phyloP scores from a whole-genome alignment of 2,113 vertebrate genomes.

The Chaetodon auriga region DNA sequence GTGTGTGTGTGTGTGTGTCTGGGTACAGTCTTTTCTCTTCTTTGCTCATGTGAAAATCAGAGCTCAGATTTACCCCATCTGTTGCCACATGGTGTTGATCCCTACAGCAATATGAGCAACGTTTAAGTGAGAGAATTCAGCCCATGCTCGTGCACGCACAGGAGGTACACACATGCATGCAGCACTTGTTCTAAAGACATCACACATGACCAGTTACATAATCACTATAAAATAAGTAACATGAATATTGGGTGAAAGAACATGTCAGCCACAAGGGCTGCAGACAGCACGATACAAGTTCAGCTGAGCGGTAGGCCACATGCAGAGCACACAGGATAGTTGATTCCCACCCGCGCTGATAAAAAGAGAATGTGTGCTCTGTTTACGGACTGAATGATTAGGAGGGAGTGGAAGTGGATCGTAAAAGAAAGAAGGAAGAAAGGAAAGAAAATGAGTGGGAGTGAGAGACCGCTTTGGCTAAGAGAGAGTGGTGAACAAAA shows the following conservation, averaged over 20 bases:
- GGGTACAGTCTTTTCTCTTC: conserved; percentile 19
- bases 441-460: conserved; percentile 6
- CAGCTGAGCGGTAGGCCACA: neutral
- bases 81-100: conserved; percentile 26
- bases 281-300: neutral
- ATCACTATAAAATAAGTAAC: neutral
- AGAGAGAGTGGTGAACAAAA: neutral
- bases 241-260: neutral
- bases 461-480: neutral
- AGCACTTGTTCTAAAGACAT: neutral
- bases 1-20: conserved; percentile 14
- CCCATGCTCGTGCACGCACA: neutral
- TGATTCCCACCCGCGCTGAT: conserved; percentile 5
- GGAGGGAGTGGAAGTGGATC: neutral
- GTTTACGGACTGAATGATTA: conserved; percentile 20
- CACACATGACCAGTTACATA: neutral
- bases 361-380: conserved; percentile 10
- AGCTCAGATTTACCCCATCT: conserved; percentile 44
- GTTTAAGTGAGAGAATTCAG: neutral
- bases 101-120: conserved; percentile 27
- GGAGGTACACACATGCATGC: no score
- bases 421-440: neutral
- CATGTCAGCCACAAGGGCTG: neutral
- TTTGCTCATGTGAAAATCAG: conserved; percentile 43
- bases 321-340: neutral